Conservation (phyloP, 2,888 invertebrate species). For the Temnothorax unifasciatus region DNA sequence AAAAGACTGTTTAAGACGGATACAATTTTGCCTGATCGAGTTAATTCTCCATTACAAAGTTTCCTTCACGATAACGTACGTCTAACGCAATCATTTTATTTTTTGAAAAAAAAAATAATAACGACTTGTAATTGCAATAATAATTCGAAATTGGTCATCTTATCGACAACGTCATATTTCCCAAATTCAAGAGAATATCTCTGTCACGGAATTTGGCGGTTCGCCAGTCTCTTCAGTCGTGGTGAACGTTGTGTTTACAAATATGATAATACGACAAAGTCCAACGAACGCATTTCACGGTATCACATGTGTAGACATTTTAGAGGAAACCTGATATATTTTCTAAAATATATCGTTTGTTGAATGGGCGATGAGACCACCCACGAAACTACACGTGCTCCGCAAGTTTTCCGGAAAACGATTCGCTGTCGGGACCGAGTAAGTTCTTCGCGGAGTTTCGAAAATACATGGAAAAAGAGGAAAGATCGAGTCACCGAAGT, state of each 20-base stretch:
- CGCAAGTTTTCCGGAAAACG: constrained; percentile 72
- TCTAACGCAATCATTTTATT: not conserved
- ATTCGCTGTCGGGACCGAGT: constrained; percentile 13
- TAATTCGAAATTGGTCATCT: not conserved
- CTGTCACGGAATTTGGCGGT: not conserved
- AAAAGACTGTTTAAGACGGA: constrained; percentile 18
- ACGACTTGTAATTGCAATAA: not conserved
- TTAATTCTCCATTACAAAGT: constrained; percentile 13
- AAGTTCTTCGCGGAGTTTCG: constrained; percentile 3
- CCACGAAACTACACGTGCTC: constrained; percentile 74
- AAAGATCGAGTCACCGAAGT: not conserved
- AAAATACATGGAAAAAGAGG: not conserved
- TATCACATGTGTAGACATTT: constrained; percentile 51
- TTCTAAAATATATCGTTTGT: constrained; percentile 47
- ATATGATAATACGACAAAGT: constrained; percentile 27
- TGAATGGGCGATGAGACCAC: constrained; percentile 69
- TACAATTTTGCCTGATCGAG: constrained; percentile 2
- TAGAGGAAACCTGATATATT: constrained; percentile 54
- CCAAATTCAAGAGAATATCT: not conserved
- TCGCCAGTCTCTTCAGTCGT: not conserved
- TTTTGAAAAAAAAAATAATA: not conserved
- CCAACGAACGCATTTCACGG: not conserved
- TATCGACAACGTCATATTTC: not conserved
- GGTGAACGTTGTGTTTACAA: constrained; percentile 34
- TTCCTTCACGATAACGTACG: not conserved